Conservation (phyloP, 92 coral and sea anemone species). For the Phenganax stokvisi region DNA sequence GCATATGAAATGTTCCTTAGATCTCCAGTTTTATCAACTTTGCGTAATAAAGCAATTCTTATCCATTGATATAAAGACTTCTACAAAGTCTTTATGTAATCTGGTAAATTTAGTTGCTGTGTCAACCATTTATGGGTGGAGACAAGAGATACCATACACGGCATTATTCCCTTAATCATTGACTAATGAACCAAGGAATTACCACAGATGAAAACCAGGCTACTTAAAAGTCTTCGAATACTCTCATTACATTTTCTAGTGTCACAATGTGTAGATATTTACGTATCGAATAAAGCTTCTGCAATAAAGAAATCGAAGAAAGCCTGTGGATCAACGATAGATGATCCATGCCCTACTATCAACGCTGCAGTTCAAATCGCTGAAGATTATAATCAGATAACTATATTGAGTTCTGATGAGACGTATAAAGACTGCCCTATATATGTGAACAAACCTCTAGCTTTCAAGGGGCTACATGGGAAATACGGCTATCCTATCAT, state of each 20-base stretch:
- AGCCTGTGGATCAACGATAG: background rate
- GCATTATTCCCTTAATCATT: too few species aligned
- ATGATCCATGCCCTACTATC: constrained; percentile 11
- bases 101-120: too few species aligned
- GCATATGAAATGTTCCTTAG: too few species aligned
- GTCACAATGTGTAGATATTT: background rate
- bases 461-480: constrained; percentile 6
- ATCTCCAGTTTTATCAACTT: too few species aligned
- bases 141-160: too few species aligned
- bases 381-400: background rate
- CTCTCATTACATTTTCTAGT: background rate
- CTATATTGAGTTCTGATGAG: background rate
- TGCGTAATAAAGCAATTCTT: too few species aligned
- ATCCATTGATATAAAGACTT: too few species aligned
- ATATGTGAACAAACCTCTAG: background rate
- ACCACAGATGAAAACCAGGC: too few species aligned
- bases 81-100: too few species aligned
- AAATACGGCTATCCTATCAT: background rate
- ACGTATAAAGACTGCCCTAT: constrained; percentile 13
- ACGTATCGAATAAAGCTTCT: constrained; percentile 5
- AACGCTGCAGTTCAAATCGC: background rate
- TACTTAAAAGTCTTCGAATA: too few species aligned
- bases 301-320: background rate
- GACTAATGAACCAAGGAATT: too few species aligned
- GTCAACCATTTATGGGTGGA: too few species aligned